Base-by-base conservation (phyloP, 2,797 vertebrate genomes). In the Cryptoblepharus egeriae region DNA sequence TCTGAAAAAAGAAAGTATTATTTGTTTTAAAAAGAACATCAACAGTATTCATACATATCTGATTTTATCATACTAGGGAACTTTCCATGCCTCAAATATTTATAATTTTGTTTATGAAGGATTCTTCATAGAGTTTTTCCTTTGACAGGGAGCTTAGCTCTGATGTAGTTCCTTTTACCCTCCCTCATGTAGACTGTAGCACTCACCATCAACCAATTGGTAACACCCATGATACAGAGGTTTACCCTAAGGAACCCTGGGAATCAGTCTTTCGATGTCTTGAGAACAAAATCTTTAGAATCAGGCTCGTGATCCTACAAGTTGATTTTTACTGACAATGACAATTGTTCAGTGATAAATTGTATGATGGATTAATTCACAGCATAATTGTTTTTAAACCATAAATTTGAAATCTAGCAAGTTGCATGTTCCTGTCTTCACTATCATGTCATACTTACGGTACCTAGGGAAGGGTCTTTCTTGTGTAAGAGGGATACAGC, bases 301-400 rank as follows among this genome's bases (percentile, higher is more conserved):
- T 8, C 75, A 77, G 83, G 79, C 60, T 68, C 45, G 49, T 67
- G 75, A 26, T 77, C n/a, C 39, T 55, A 9, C 49, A 11, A 60
- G 8, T 68, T 57, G 69, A 61, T 78, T 68, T 65, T 85, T 87
- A 77, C 60, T 52, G 79, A 84, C 64, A 84, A 73, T 77, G 79
- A 6, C 74, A 82, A 81, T 75, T 79, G 79, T 67, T 63, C 83
- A 75, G 35, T 77, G 84, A 85, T 86, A 88, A 83, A 81, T 75
- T 87, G 74, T 6, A 80, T 0, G 69, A 52, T 73, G 42, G 80
- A 65, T 1, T 0, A 58, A 78, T 79, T 4, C 28, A 57, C 68
- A 30, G 18, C 39, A 80, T 49, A 79, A 72, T 58, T 73, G 55
- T 32, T 13, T 82, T 35, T 1, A 65, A 70, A 76, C 32, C 49